Evolutionary conservation across 37 sponge, comb jelly and placozoan species (phyloP), one percentile per base, ranked within the genome.

Genomic region (Halisarca cf. caerulea): DNA sequence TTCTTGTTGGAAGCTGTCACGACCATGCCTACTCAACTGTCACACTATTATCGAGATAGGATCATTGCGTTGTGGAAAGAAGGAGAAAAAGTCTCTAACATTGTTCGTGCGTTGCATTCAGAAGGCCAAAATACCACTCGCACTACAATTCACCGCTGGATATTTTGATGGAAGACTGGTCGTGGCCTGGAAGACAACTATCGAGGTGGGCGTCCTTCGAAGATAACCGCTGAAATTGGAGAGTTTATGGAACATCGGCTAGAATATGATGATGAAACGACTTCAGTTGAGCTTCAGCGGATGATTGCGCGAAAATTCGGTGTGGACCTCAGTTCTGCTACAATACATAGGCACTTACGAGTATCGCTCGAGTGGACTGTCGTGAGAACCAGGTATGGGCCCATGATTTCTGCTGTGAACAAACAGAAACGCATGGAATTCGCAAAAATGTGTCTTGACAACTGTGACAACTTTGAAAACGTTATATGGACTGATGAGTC

Each of bases 401-500:
- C 71, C 2, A 69, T 69, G 71, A 69, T 69, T 69, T 69, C 71
- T 5, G 71, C 2, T 36, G 37, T 4, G 36, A 69, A 69, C 71
- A 28, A 69, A 36, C 33, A 34, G 5, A 69, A 69, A 15, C 38
- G 71, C 2, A 2, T 69, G 33, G 71, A 69, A 69, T 69, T 69
- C 33, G 71, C 71, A 2, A 3, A 34, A 36, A 69, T 69, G 71
- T 28, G 71, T 34, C 33, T 69, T 2, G 71, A 69, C 36, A 69
- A 2, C 37, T 2, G 33, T 4, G 71, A 69, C 37, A 34, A 69
- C 71, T 69, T 69, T 34, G 71, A 69, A n/a, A 69, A 69, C 71
- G 36, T 69, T 36, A 69, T 69, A n/a, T 69, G 33, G 71, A 69
- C 71, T 2, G 71, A 69, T 34, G 71, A 69, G 37, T 69, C 71